Percentiles rank a stretch among this genome's conserved stretches.
These are phyloP conservation scores for Cheilosia vernalis DNA, from an alignment of 2,888 invertebrate species.

Conservation along the genomic window DNA sequence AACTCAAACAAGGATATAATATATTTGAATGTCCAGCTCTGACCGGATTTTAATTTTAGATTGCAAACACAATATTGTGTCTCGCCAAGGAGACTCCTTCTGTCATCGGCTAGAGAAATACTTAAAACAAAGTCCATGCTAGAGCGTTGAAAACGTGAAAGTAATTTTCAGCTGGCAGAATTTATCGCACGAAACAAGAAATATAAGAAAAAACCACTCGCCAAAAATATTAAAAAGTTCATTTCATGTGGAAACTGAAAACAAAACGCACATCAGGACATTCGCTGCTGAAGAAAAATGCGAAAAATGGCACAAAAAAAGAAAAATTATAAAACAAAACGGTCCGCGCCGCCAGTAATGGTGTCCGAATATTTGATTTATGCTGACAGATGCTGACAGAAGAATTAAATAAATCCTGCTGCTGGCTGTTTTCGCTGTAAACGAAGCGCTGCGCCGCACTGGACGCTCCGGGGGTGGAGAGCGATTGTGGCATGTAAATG, in stretches of 20 bases:
- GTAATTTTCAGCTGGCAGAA: slow-evolving; percentile 56
- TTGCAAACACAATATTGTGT: slow-evolving; percentile 45
- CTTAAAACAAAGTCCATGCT: slow-evolving; percentile 20
- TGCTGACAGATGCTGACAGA: slow-evolving; percentile 60
- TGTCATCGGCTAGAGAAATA: not conserved
- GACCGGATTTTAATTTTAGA: slow-evolving; percentile 70
- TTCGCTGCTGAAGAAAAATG: slow-evolving; percentile 26
- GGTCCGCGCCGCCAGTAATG: slow-evolving; percentile 30
- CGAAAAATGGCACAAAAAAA: slow-evolving; percentile 41
- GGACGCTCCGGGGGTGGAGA: slow-evolving; percentile 4
- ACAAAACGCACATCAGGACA: slow-evolving; percentile 1
- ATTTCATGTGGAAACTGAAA: slow-evolving; percentile 39
- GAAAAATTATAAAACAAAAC: slow-evolving; percentile 52
- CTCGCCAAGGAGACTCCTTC: slow-evolving; percentile 52
- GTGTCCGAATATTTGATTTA: slow-evolving; percentile 74
- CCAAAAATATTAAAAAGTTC: slow-evolving; percentile 59
- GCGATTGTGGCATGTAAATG: slow-evolving; percentile 1
- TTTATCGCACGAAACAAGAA: slow-evolving; percentile 49
- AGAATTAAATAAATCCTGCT: slow-evolving; percentile 68
- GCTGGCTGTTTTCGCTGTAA: slow-evolving; percentile 13
- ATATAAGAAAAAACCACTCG: slow-evolving; percentile 1
- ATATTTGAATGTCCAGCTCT: slow-evolving; percentile 30
- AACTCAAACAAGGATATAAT: not conserved
- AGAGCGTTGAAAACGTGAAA: slow-evolving; percentile 42
- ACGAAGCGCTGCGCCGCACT: not conserved